Conservation (phyloP, 1,140 invertebrate genomes). For the Cephus cinctus region DNA sequence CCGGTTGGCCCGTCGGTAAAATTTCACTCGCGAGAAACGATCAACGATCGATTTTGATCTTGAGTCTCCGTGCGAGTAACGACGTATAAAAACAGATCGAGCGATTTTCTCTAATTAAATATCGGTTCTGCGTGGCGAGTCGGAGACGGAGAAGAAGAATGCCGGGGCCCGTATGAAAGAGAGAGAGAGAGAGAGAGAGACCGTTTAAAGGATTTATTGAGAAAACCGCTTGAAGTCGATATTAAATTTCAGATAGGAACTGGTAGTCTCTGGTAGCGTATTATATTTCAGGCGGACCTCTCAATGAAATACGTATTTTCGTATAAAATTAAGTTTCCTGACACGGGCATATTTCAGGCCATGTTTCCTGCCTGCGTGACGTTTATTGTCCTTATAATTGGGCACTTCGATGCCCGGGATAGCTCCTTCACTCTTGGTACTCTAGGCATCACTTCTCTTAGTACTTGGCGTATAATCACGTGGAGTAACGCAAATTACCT, state of each 20-base stretch:
- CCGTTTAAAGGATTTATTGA: constrained; percentile 32
- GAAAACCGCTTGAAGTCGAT: constrained; percentile 28
- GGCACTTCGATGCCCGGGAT: no score
- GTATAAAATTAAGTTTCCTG: no score
- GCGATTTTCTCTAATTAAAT: constrained; percentile 35
- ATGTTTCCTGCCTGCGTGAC: no score
- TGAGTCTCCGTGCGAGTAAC: constrained; percentile 8
- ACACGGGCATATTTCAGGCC: no score
- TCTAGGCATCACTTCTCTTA: not conserved
- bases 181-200: no score
- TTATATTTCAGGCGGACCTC: not conserved
- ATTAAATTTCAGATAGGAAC: constrained; percentile 36
- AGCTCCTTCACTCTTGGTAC: no score
- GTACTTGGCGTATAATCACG: no score
- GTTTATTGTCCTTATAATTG: no score
- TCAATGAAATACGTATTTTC: not conserved
- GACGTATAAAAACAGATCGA: constrained; percentile 12
- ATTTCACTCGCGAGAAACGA: not conserved
- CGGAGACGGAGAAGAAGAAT: no score
- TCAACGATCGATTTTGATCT: constrained; percentile 4
- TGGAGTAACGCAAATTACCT: no score
- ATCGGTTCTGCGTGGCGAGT: constrained; percentile 22
- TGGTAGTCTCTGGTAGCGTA: constrained; percentile 8
- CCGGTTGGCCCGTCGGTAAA: not conserved
- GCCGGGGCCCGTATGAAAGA: no score